phyloP scores from a whole-genome alignment of 1,140 invertebrate species.

The Apis laboriosa region DNA sequence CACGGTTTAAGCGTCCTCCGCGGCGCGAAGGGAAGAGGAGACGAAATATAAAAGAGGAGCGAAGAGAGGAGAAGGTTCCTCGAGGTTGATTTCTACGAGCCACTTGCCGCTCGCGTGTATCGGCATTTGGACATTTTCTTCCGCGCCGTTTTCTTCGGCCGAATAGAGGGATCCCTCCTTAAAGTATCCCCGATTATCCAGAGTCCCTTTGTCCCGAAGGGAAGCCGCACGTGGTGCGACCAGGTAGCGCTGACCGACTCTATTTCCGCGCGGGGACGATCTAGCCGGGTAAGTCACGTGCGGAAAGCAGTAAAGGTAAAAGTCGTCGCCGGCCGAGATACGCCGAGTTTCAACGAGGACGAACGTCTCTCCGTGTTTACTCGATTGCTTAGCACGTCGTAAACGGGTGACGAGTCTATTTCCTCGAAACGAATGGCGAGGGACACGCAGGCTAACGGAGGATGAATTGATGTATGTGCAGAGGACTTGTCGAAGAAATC shows the following conservation, averaged over 20 bases:
- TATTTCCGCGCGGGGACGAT: not conserved
- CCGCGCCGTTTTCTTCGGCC: slow-evolving; percentile 3
- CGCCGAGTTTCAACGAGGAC: slow-evolving; percentile 43
- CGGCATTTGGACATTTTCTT: slow-evolving; percentile 9
- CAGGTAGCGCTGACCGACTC: not conserved
- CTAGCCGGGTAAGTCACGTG: slow-evolving; percentile 51
- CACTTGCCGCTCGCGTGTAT: slow-evolving; percentile 52
- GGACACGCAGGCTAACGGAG: slow-evolving; percentile 13
- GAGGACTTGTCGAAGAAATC: slow-evolving; percentile 54
- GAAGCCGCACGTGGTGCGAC: slow-evolving; percentile 46
- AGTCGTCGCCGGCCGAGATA: slow-evolving; percentile 13
- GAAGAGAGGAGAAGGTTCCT: slow-evolving; percentile 26
- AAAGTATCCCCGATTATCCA: slow-evolving; percentile 30
- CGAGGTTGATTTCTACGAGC: slow-evolving; percentile 63
- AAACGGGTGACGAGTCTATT: slow-evolving; percentile 67
- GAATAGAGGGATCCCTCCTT: slow-evolving; percentile 35
- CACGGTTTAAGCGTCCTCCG: slow-evolving; percentile 28
- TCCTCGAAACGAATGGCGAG: slow-evolving; percentile 55
- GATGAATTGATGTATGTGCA: slow-evolving; percentile 48
- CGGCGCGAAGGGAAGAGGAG: slow-evolving; percentile 29
- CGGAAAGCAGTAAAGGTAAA: slow-evolving; percentile 44
- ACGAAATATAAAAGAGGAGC: not conserved
- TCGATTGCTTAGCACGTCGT: slow-evolving; percentile 62
- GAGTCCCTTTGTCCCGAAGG: slow-evolving; percentile 49
- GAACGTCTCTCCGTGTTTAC: slow-evolving; percentile 56